Evolutionary conservation across 2,113 vertebrate genomes (phyloP).

Genomic region (Panurus biarmicus): DNA sequence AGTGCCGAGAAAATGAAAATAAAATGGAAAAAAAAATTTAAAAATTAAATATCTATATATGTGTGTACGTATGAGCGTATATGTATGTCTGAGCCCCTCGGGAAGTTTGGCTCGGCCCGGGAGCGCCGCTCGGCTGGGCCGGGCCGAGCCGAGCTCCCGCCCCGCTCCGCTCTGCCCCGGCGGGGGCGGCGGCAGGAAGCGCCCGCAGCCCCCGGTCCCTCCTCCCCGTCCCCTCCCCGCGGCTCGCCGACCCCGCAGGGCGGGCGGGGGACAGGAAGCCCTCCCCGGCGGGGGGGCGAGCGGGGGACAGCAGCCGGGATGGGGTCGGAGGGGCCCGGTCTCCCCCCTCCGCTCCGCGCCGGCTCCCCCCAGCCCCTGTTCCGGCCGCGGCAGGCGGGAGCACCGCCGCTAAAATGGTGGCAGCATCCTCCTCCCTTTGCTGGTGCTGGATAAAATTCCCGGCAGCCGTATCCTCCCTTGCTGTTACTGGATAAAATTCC

Average conservation of each 20-base stretch:
- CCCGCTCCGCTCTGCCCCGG: neutral
- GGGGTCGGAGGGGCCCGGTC: neutral
- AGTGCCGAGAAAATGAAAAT: neutral
- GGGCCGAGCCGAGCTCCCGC: neutral
- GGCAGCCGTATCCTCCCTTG: neutral
- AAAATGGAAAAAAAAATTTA: neutral
- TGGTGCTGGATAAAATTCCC: neutral
- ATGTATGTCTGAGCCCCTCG: neutral
- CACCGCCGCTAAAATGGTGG: neutral
- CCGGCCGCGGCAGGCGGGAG: neutral
- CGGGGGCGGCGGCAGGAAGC: constrained; percentile 22
- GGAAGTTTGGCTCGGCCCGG: neutral
- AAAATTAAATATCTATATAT: neutral
- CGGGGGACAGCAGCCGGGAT: neutral
- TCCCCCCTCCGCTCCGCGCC: neutral
- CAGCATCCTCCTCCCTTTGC: neutral
- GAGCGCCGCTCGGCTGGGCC: neutral
- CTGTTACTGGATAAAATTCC: neutral
- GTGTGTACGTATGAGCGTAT: too few relatives aligned
- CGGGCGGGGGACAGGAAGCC: constrained; percentile 12
- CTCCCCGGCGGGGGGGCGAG: neutral
- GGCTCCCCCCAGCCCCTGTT: neutral
- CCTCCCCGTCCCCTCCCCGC: neutral
- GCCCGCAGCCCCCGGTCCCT: neutral
- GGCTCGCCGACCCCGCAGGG: neutral